phyloP scores from a whole-genome alignment of 2,888 invertebrate genomes.

The Asteroscopus sphinx region DNA sequence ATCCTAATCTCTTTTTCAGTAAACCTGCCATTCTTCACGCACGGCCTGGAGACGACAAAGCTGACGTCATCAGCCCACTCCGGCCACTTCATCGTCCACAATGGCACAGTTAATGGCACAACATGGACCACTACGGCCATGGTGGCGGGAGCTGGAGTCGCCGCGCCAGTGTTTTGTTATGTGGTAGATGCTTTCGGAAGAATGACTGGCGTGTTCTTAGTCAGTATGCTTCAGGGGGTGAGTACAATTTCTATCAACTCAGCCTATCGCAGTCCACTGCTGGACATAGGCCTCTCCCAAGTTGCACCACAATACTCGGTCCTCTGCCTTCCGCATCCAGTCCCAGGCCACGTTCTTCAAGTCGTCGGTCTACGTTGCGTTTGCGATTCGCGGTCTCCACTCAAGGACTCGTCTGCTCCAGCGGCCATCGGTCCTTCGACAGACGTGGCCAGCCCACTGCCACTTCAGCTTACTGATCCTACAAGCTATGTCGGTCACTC shows the following conservation, averaged over 20 bases:
- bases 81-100: conserved; percentile 67
- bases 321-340: no score
- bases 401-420: no score
- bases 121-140: conserved; percentile 76
- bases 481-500: no score
- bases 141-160: conserved; percentile 65
- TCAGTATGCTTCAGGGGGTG: conserved; percentile 80
- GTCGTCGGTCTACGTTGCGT: no score
- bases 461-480: no score
- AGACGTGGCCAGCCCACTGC: no score
- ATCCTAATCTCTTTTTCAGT: conserved; percentile 61
- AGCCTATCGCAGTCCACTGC: no score
- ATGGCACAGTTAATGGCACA: conserved; percentile 67
- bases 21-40: conserved; percentile 79
- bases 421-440: no score
- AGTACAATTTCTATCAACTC: conserved; percentile 50
- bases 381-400: no score
- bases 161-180: conserved; percentile 70
- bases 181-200: conserved; percentile 72
- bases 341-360: no score
- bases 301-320: no score
- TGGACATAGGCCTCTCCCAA: no score
- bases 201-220: conserved; percentile 70
- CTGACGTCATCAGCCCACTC: conserved; percentile 72
- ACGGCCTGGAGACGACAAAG: conserved; percentile 75